A percentile compares a stretch with the other conserved stretches of the same genome.
phyloP scores from a whole-genome alignment of 2,113 vertebrate genomes.

The Hyla sarda region DNA sequence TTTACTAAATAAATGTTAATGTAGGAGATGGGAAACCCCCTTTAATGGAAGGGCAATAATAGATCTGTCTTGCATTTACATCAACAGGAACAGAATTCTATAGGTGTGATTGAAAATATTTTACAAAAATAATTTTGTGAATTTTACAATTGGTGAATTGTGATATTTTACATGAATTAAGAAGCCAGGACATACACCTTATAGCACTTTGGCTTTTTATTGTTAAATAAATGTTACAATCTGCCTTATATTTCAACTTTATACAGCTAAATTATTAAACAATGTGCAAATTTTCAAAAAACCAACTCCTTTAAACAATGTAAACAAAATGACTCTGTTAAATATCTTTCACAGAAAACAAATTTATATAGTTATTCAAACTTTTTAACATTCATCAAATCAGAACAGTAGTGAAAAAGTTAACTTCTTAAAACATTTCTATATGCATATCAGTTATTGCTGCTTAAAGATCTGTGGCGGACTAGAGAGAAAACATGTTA shows the following conservation, averaged over 20 bases:
- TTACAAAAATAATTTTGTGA: no score
- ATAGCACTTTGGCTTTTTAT: slow-evolving; percentile 63
- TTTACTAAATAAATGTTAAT: no score
- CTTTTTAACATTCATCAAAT: slow-evolving; percentile 64
- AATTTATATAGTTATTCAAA: slow-evolving; percentile 62
- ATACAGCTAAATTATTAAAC: slow-evolving; percentile 74
- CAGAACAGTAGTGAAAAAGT: slow-evolving; percentile 68
- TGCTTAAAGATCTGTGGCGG: slow-evolving; percentile 59
- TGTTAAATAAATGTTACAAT: slow-evolving; percentile 67
- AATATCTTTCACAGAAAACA: slow-evolving; percentile 70
- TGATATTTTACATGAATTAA: not conserved
- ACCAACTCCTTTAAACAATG: slow-evolving; percentile 66
- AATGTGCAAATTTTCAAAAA: slow-evolving; percentile 73
- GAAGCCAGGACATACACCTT: not conserved
- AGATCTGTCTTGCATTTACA: no score
- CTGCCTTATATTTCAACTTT: slow-evolving; percentile 65
- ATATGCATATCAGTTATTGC: slow-evolving; percentile 72
- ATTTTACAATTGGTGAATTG: no score
- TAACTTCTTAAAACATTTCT: slow-evolving; percentile 63
- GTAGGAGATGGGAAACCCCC: no score
- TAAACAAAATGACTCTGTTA: slow-evolving; percentile 73
- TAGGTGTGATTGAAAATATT: no score
- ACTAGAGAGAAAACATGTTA: slow-evolving; percentile 66
- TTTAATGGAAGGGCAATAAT: no score
- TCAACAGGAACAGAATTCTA: no score